phyloP scores from a whole-genome alignment of 2,113 vertebrate genomes.

The Apteryx mantelli region DNA sequence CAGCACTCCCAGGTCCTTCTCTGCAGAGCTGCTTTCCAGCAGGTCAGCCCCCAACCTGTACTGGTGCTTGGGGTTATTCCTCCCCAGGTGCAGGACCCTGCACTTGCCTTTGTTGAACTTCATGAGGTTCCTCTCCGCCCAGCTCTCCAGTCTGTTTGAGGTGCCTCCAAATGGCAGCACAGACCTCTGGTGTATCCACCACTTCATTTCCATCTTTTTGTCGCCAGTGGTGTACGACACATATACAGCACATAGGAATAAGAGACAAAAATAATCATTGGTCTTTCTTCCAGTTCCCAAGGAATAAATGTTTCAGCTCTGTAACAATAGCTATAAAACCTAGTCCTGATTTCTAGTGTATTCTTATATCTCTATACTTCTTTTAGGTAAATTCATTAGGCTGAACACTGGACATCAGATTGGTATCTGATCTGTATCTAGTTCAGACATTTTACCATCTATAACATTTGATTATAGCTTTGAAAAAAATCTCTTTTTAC shows the following conservation, averaged over 20 bases:
- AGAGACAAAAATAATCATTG: neutral
- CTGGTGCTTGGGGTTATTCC: too few relatives aligned
- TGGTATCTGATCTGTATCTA: neutral
- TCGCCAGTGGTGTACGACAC: neutral
- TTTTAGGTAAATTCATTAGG: neutral
- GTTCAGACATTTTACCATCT: neutral
- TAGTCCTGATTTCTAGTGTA: fast-evolving
- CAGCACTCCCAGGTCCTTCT: too few relatives aligned
- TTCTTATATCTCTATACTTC: neutral
- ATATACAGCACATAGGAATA: neutral
- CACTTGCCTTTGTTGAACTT: too few relatives aligned
- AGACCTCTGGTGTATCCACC: too few relatives aligned
- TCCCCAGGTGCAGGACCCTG: too few relatives aligned
- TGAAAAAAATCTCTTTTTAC: neutral
- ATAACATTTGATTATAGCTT: neutral
- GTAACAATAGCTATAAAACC: neutral
- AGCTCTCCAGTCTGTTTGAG: too few relatives aligned
- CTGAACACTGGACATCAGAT: neutral
- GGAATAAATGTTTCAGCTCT: neutral
- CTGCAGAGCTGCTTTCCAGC: too few relatives aligned
- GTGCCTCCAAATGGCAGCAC: too few relatives aligned
- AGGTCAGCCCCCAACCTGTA: too few relatives aligned
- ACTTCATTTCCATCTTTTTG: neutral
- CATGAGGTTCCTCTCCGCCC: too few relatives aligned
- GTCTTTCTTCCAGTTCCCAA: neutral